Conservation (phyloP, 2,888 invertebrate genomes). For the Ophioninae sp. region DNA sequence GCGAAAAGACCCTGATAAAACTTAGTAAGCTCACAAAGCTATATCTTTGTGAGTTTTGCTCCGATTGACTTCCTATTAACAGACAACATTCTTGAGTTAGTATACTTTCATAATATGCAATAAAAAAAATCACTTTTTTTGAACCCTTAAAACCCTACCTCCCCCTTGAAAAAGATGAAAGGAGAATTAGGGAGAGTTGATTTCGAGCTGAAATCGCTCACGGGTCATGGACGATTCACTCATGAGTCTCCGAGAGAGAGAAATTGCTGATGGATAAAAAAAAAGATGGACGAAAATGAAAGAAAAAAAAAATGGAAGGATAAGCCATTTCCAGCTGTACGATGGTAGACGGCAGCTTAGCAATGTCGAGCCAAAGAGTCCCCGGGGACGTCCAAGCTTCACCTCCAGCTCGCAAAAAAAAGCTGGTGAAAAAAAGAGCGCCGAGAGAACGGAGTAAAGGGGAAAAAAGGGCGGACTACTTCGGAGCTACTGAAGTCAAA, state of each 20-base stretch:
- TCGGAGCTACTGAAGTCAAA: slow-evolving; percentile 51
- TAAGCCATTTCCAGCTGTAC: slow-evolving; percentile 40
- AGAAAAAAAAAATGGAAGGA: slow-evolving; percentile 16
- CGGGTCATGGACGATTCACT: neutral
- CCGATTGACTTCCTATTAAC: too few species aligned
- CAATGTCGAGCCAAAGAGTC: slow-evolving; percentile 49
- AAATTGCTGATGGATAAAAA: neutral
- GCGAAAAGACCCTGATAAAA: too few species aligned
- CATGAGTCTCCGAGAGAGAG: neutral
- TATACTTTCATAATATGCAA: too few species aligned
- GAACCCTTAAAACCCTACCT: too few species aligned
- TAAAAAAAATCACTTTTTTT: too few species aligned
- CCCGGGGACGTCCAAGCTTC: slow-evolving; percentile 22
- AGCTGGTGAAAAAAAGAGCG: neutral
- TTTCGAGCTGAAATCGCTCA: neutral
- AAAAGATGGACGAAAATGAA: neutral
- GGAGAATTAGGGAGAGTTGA: neutral
- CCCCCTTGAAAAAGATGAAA: neutral
- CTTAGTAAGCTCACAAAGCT: too few species aligned
- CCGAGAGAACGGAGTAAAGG: neutral
- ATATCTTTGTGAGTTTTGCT: too few species aligned
- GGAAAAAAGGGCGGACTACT: slow-evolving; percentile 3
- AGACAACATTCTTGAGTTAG: too few species aligned
- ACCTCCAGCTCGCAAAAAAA: neutral
- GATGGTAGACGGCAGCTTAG: neutral